Evolutionary conservation across 1,140 invertebrate genomes (phyloP), one percentile per base, ranked within the genome.

Genomic region (Lutraria rhynchaena): DNA sequence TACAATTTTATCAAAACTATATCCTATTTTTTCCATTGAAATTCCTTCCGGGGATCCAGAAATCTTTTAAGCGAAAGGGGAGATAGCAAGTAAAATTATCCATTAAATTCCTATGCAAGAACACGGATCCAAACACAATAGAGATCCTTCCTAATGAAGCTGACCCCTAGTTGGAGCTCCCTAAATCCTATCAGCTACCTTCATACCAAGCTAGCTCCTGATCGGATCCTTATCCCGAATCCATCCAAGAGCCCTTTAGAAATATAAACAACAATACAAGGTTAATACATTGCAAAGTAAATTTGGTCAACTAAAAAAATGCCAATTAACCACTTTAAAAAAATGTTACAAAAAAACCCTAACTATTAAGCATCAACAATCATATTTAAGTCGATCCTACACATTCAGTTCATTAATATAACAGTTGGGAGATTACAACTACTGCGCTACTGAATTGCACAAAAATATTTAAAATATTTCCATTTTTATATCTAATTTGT

Each of bases 241-340:
- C 63, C 63, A 67, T 67, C 63, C 63, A 67, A 67, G 63, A 67
- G 63, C 63, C 63, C 63, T 67, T 67, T 67, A 67, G 37, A 41
- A 41, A 67, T 67, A 67, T 67, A 67, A 67, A 67, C 41, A 67
- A 67, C 41, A 67, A 31, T 46, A 41, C 41, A 67, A 27, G 2
- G 63, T 67, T 67, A 67, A 46, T 46, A 65, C 17, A 44, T 41
- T 44, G 5, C 15, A 55, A 22, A 9, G 19, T 11, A 49, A 19
- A 11, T 49, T 49, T 49, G 9, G 11, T 49, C 44, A 49, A 11
- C 11, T 19, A 49, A 11, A 19, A 11, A 11, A 49, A 11, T 19
- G 19, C 19, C 19, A 11, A 11, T 11, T 49, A 11, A 49, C 44
- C 19, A 49, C 9, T 49, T 11, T 19, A 49, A 11, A 49, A 49